These are phyloP conservation scores for Antennarius striatus DNA, from an alignment of 2,113 vertebrate species.

Conservation along the genomic window DNA sequence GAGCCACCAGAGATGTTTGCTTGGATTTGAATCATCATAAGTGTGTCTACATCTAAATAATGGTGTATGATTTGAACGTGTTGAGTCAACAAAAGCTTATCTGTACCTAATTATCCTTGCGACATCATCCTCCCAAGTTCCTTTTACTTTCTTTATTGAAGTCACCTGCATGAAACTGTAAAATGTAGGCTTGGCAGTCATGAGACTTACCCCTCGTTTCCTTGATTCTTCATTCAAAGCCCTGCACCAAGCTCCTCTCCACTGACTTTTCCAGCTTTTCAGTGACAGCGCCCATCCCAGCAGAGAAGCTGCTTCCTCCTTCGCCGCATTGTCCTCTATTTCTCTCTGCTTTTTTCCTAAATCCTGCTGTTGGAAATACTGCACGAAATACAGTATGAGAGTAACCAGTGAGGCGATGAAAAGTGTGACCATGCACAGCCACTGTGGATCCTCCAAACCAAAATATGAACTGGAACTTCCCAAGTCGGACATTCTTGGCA, in stretches of 20 bases:
- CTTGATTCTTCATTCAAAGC: conserved; percentile 82
- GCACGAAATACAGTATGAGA: conserved; percentile 81
- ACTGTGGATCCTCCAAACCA: conserved; percentile 81
- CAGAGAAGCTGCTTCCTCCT: conserved; percentile 79
- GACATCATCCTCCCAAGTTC: no score
- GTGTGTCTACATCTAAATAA: no score
- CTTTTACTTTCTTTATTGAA: conserved; percentile 8
- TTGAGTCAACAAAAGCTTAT: no score
- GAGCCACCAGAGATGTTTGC: no score
- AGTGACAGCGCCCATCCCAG: conserved; percentile 89
- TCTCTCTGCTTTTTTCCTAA: conserved; percentile 15
- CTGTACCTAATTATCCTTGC: no score
- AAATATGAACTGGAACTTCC: conserved; percentile 69
- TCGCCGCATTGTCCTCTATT: conserved; percentile 29
- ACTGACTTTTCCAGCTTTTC: conserved; percentile 85
- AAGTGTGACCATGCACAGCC: conserved; percentile 83
- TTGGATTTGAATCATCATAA: no score
- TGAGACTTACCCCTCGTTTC: conserved; percentile 80
- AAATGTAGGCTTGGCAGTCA: conserved; percentile 12
- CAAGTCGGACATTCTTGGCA: conserved; percentile 79
- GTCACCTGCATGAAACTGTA: conserved; percentile 45
- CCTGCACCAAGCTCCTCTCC: conserved; percentile 87
- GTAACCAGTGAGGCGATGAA: conserved; percentile 82
- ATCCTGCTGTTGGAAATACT: conserved; percentile 73
- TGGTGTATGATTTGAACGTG: no score